Evolutionary conservation across 2,797 vertebrate genomes (phyloP), one percentile per base, ranked within the genome.

Genomic region (Cynodonichthys magdalenae): DNA sequence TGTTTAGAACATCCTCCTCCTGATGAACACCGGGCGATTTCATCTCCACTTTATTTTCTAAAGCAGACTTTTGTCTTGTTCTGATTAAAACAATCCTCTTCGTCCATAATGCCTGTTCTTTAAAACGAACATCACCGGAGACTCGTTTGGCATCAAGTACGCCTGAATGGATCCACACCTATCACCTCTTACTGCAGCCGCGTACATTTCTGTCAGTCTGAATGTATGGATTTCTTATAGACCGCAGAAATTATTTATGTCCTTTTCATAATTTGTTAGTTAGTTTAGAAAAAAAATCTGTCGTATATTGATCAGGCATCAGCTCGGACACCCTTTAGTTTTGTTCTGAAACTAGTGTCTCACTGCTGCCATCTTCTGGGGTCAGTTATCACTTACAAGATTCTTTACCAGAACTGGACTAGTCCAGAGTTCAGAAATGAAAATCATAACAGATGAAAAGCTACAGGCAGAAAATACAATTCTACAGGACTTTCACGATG

Each of bases 271-370:
- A n/a, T n/a, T n/a, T n/a, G n/a, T n/a, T n/a, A n/a, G n/a, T n/a
- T n/a, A n/a, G n/a, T n/a, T n/a, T n/a, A n/a, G n/a, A n/a, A n/a
- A n/a, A n/a, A n/a, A 0, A 2, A 9, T 24, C 48, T 5, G n/a
- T 5, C 15, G 50, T 31, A 0, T 66, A 59, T 48, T 14, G 14
- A 49, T 17, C 65, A 60, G 65, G 65, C 65, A 60, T 48, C 50
- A 20, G 29, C 31, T 0, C 57, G 17, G 44, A 67, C 65, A 60
- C 57, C 54, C 53, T 36, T 47, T 36, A 36, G 34, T 9, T 11
- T 11, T 11, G 34, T 10, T 10, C 34, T 36, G n/a, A n/a, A n/a
- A n/a, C n/a, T n/a, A n/a, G 34, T 36, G 10, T 36, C 34, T 36
- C 34, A 10, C 34, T 36, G 34, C 34, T 36, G 34, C 34, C 34